phyloP scores from a whole-genome alignment of 2,888 invertebrate genomes.

The Coelopa pilipes region DNA sequence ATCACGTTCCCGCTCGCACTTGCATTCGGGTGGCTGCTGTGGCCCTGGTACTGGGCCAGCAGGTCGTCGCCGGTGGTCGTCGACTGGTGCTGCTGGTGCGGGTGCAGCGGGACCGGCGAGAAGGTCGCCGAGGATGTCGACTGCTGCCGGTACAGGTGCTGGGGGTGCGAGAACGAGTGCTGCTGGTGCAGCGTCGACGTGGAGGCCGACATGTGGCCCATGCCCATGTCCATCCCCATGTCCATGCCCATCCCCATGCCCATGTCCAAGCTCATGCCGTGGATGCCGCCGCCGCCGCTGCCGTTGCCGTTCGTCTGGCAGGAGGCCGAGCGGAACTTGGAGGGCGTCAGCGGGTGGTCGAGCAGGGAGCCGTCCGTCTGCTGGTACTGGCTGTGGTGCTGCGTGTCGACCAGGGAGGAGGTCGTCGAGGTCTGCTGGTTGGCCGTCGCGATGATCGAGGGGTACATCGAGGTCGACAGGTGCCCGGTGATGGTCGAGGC shows the following conservation, averaged over 20 bases:
- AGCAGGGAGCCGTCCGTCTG: constrained; percentile 66
- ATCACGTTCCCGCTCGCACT: constrained; percentile 64
- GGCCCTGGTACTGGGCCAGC: constrained; percentile 56
- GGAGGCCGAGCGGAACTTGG: constrained; percentile 64
- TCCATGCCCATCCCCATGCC: constrained; percentile 27
- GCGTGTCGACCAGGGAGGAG: constrained; percentile 63
- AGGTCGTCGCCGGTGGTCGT: constrained; percentile 65
- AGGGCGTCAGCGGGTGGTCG: constrained; percentile 66
- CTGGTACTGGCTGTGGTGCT: constrained; percentile 65
- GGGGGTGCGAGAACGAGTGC: constrained; percentile 44
- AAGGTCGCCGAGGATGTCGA: constrained; percentile 65
- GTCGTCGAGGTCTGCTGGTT: constrained; percentile 65
- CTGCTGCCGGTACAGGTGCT: constrained; percentile 64
- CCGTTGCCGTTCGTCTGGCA: constrained; percentile 63
- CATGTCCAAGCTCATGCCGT: constrained; percentile 26
- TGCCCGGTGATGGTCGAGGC: constrained; percentile 61
- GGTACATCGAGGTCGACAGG: constrained; percentile 59
- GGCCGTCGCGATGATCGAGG: constrained; percentile 61
- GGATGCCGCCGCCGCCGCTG: constrained; percentile 34
- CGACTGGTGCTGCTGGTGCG: constrained; percentile 66
- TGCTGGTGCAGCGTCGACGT: constrained; percentile 55
- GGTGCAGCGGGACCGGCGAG: constrained; percentile 64
- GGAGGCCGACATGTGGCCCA: constrained; percentile 48
- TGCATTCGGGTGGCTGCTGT: no score
- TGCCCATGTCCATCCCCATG: constrained; percentile 29